Conservation (phyloP, 1,140 invertebrate species). For the Aradophagus sp. region DNA sequence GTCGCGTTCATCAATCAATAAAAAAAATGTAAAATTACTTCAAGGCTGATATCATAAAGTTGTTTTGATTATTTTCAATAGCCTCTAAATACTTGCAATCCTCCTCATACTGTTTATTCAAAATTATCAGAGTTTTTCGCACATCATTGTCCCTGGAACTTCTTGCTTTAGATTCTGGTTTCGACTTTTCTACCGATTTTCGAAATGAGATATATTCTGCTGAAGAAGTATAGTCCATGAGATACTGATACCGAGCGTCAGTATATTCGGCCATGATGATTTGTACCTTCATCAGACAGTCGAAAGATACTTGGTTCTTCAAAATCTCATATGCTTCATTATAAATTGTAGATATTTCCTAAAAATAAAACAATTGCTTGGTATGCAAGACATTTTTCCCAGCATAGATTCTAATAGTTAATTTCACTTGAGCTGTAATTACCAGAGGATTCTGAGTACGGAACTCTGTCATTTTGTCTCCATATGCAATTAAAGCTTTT, state of each 20-base stretch:
- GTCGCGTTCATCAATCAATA: background rate
- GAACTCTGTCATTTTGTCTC: conserved; percentile 84
- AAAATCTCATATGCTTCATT: conserved; percentile 40
- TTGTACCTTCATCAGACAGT: conserved; percentile 73
- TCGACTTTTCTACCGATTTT: conserved; percentile 54
- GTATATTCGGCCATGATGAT: conserved; percentile 87
- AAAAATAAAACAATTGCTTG: conserved; percentile 3
- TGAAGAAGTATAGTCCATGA: conserved; percentile 77
- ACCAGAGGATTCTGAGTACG: conserved; percentile 63
- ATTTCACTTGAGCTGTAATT: too few relatives aligned
- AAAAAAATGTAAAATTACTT: conserved; percentile 62
- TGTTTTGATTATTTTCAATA: conserved; percentile 79
- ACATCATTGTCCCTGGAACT: conserved; percentile 67
- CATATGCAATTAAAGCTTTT: conserved; percentile 76
- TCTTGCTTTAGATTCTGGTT: conserved; percentile 28
- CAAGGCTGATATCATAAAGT: conserved; percentile 79
- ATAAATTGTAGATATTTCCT: conserved; percentile 42
- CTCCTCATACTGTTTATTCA: conserved; percentile 75
- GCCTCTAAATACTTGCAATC: conserved; percentile 84
- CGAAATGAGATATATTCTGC: conserved; percentile 62
- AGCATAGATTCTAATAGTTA: too few relatives aligned
- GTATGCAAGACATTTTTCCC: too few relatives aligned
- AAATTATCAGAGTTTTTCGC: conserved; percentile 71
- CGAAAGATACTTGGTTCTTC: conserved; percentile 40
- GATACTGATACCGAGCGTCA: conserved; percentile 88